These are phyloP conservation scores for Hylyphantes graminicola DNA, from an alignment of 1,140 invertebrate genomes.

Conservation along the genomic window DNA sequence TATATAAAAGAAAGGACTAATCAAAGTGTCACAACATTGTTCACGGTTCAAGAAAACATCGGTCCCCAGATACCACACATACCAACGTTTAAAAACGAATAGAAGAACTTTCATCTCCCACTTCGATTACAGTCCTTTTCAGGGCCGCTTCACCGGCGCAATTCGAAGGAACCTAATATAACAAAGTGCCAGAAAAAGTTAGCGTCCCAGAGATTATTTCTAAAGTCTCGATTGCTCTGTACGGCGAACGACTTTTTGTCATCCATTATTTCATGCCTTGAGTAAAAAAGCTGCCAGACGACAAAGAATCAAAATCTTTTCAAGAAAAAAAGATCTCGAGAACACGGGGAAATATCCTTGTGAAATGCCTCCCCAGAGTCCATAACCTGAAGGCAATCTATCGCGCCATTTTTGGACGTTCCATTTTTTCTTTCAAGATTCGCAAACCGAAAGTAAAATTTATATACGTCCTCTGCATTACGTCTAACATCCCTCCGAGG, in stretches of 20 bases:
- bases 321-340: slow-evolving; percentile 25
- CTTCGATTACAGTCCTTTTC: slow-evolving; percentile 53
- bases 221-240: background rate
- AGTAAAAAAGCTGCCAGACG: slow-evolving; percentile 6
- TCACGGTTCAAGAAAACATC: no score
- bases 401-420: slow-evolving; percentile 27
- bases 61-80: no score
- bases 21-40: no score
- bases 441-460: slow-evolving; percentile 43
- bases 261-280: slow-evolving; percentile 54
- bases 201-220: slow-evolving; percentile 41
- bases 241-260: slow-evolving; percentile 29
- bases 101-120: slow-evolving; percentile 46
- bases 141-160: slow-evolving; percentile 31
- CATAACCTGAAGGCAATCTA: slow-evolving; percentile 51
- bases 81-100: background rate
- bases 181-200: slow-evolving; percentile 47
- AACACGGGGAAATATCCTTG: slow-evolving; percentile 44
- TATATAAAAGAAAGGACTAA: no score
- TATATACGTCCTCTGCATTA: slow-evolving; percentile 54
- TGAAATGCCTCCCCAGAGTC: slow-evolving; percentile 41
- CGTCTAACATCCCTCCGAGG: slow-evolving; percentile 33
- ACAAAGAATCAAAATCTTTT: no score
- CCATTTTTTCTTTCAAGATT: slow-evolving; percentile 1
- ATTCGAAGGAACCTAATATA: slow-evolving; percentile 33